Conservation (phyloP, 2,113 vertebrate species). For the Hucho hucho region DNA sequence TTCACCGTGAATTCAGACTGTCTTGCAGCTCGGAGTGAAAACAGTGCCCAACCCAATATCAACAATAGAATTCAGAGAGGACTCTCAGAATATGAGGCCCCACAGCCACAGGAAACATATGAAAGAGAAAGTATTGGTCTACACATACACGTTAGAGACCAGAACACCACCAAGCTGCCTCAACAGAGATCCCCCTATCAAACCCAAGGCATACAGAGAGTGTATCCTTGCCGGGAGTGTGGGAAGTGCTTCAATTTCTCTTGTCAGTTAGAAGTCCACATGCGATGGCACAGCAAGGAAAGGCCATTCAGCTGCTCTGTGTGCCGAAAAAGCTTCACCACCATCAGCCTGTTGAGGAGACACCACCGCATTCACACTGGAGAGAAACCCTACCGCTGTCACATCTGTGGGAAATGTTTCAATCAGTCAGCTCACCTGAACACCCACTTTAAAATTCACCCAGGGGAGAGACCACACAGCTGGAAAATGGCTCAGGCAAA, state of each 20-base stretch:
- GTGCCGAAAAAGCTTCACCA: slow-evolving; percentile 70
- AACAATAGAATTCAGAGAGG: neutral
- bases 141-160: slow-evolving; percentile 38
- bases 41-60: too few relatives aligned
- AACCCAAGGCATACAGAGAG: slow-evolving; percentile 23
- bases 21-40: slow-evolving; percentile 6
- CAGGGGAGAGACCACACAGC: slow-evolving; percentile 49
- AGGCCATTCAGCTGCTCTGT: slow-evolving; percentile 64
- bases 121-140: neutral
- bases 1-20: neutral
- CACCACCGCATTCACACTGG: slow-evolving; percentile 72
- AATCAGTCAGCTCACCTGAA: slow-evolving; percentile 71
- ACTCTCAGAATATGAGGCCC: neutral
- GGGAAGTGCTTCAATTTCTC: slow-evolving; percentile 70
- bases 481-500: slow-evolving; percentile 9
- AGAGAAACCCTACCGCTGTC: slow-evolving; percentile 69
- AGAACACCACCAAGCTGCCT: slow-evolving; percentile 29
- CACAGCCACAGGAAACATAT: slow-evolving; percentile 13
- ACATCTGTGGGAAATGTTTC: slow-evolving; percentile 69
- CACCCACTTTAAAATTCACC: slow-evolving; percentile 69
- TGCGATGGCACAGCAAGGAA: slow-evolving; percentile 73
- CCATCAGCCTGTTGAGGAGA: slow-evolving; percentile 67
- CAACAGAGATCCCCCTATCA: slow-evolving; percentile 30
- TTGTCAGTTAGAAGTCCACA: slow-evolving; percentile 72
- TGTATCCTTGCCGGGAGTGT: slow-evolving; percentile 63